phyloP scores from a whole-genome alignment of 2,888 invertebrate species.

The Melangyna quadrimaculata region DNA sequence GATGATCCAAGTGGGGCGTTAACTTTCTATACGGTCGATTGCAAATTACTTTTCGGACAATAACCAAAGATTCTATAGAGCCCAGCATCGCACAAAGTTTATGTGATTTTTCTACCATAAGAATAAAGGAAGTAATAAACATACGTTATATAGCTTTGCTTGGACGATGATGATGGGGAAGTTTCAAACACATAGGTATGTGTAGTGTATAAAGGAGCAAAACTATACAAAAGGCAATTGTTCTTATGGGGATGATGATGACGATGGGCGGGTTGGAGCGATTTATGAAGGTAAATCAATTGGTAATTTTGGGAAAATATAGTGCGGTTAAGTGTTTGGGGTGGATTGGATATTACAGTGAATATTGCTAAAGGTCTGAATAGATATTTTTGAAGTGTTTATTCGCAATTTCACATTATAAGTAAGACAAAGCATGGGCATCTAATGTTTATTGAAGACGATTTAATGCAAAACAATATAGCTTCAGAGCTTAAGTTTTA shows the following conservation, averaged over 20 bases:
- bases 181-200: neutral
- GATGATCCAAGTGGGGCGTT: slow-evolving; percentile 66
- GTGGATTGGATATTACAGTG: neutral
- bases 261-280: slow-evolving; percentile 18
- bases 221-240: slow-evolving; percentile 43
- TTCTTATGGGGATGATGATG: neutral
- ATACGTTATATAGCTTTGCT: no score
- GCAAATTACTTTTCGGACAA: slow-evolving; percentile 66
- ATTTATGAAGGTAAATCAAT: slow-evolving; percentile 70
- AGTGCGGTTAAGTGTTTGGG: slow-evolving; percentile 47
- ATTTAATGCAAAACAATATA: neutral
- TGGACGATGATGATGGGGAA: no score
- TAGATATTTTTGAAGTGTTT: neutral
- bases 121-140: slow-evolving; percentile 51
- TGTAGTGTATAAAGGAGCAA: slow-evolving; percentile 26
- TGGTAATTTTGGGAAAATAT: slow-evolving; percentile 58
- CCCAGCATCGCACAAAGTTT: slow-evolving; percentile 3
- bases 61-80: slow-evolving; percentile 28
- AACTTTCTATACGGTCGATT: slow-evolving; percentile 67
- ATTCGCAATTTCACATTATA: neutral
- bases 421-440: neutral
- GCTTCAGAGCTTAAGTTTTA: neutral
- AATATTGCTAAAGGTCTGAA: neutral
- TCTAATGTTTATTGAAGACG: neutral
- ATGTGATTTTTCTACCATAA: slow-evolving; percentile 17